These are phyloP conservation scores for Cepaea nemoralis DNA, from an alignment of 1,140 invertebrate species.

Conservation along the genomic window DNA sequence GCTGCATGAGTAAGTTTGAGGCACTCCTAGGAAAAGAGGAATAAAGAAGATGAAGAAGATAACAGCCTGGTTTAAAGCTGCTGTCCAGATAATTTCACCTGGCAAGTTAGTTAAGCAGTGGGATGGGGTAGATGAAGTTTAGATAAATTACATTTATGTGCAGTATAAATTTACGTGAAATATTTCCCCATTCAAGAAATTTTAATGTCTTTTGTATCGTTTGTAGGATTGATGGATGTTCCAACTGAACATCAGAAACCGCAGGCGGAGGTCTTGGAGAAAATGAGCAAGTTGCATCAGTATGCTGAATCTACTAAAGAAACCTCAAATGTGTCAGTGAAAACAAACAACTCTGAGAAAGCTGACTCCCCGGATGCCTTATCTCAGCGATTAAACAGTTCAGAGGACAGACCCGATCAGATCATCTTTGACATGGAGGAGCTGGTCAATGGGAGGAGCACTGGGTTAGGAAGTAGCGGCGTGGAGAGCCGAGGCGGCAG, in stretches of 20 bases:
- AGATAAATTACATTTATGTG: too few relatives aligned
- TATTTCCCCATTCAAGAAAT: too few relatives aligned
- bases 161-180: too few relatives aligned
- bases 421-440: conserved; percentile 34
- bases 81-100: too few relatives aligned
- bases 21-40: too few relatives aligned
- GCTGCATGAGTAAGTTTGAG: too few relatives aligned
- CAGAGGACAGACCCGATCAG: conserved; percentile 28
- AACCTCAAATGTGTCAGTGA: neutral
- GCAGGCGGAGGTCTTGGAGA: conserved; percentile 20
- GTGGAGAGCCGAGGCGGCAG: conserved; percentile 45
- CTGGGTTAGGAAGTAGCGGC: conserved; percentile 24
- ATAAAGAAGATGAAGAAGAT: too few relatives aligned
- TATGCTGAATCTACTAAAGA: conserved; percentile 29
- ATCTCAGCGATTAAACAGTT: neutral
- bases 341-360: conserved; percentile 1
- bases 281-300: conserved; percentile 31
- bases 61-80: too few relatives aligned
- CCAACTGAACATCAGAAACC: conserved; percentile 21
- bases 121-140: too few relatives aligned
- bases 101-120: too few relatives aligned
- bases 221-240: neutral
- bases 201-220: too few relatives aligned
- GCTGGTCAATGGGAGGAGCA: conserved; percentile 31
- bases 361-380: conserved; percentile 7